Evolutionary conservation across 2,113 vertebrate genomes (phyloP).

Genomic region (Uria lomvia): DNA sequence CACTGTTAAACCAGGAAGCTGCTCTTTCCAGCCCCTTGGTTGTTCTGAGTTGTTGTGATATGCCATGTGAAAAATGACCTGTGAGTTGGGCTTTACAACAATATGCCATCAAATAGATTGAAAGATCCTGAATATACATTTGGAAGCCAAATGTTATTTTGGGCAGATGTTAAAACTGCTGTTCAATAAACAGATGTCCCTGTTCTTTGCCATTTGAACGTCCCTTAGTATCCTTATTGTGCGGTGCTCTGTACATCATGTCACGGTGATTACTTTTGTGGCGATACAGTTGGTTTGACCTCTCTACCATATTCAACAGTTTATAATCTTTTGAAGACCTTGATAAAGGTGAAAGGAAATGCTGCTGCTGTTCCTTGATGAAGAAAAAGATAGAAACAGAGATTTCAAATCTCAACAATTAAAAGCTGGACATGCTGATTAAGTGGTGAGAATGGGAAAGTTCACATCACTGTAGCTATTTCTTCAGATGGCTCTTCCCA

Average conservation of each 20-base stretch:
- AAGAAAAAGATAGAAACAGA: neutral
- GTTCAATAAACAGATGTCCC: neutral
- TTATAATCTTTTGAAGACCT: neutral
- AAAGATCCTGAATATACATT: neutral
- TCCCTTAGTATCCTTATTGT: neutral
- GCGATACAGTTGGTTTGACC: neutral
- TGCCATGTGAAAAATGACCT: neutral
- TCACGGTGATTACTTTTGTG: neutral
- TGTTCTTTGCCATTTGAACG: neutral
- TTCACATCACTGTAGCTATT: neutral
- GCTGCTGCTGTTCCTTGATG: neutral
- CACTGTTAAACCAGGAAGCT: neutral
- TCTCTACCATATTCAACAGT: neutral
- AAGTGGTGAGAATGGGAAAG: neutral
- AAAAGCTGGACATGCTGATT: neutral
- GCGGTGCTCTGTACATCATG: neutral
- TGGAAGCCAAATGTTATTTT: neutral
- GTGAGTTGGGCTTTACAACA: neutral
- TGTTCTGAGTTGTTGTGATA: neutral
- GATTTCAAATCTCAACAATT: neutral
- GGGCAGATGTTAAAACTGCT: neutral
- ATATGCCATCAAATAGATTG: neutral
- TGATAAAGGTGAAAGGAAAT: neutral
- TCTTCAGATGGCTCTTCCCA: neutral
- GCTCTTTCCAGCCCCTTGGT: neutral